phyloP scores from a whole-genome alignment of 1,140 invertebrate species.

The Pollicipes pollicipes region DNA sequence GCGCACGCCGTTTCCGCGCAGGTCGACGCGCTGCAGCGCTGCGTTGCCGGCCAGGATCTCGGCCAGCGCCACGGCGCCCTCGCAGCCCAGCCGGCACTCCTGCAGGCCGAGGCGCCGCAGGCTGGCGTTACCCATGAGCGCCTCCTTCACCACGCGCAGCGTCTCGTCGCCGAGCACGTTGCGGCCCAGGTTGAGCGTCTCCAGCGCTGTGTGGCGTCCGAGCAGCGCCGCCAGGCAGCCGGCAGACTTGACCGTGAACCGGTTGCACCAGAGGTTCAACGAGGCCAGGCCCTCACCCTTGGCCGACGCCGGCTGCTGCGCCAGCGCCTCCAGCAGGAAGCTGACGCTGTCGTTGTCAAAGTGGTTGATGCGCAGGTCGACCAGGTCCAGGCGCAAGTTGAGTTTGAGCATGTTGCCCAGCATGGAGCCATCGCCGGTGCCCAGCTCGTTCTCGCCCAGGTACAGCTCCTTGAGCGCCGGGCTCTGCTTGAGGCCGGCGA shows the following conservation, averaged over 20 bases:
- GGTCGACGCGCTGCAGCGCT: constrained; percentile 53
- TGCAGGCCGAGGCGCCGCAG: constrained; percentile 50
- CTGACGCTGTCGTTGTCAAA: constrained; percentile 51
- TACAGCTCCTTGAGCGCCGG: constrained; percentile 58
- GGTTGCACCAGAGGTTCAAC: constrained; percentile 69
- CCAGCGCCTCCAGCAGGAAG: constrained; percentile 52
- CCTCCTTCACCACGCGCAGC: constrained; percentile 42
- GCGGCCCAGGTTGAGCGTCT: constrained; percentile 53
- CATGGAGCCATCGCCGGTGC: constrained; percentile 55
- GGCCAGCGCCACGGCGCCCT: constrained; percentile 49
- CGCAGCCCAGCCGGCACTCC: constrained; percentile 43
- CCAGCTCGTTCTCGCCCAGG: constrained; percentile 60
- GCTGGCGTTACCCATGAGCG: constrained; percentile 40
- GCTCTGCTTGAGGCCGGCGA: constrained; percentile 56
- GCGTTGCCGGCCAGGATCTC: constrained; percentile 45
- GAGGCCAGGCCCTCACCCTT: constrained; percentile 44
- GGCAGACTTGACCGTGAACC: constrained; percentile 52
- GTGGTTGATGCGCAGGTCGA: constrained; percentile 59
- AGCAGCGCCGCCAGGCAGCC: constrained; percentile 39
- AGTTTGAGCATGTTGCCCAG: constrained; percentile 46
- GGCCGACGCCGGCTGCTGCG: constrained; percentile 33
- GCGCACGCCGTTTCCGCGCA: constrained; percentile 61
- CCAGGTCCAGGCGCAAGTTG: constrained; percentile 49
- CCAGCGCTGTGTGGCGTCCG: constrained; percentile 40
- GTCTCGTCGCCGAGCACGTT: constrained; percentile 53